phyloP scores from a whole-genome alignment of 2,888 invertebrate species.

The Oscheius sp. region DNA sequence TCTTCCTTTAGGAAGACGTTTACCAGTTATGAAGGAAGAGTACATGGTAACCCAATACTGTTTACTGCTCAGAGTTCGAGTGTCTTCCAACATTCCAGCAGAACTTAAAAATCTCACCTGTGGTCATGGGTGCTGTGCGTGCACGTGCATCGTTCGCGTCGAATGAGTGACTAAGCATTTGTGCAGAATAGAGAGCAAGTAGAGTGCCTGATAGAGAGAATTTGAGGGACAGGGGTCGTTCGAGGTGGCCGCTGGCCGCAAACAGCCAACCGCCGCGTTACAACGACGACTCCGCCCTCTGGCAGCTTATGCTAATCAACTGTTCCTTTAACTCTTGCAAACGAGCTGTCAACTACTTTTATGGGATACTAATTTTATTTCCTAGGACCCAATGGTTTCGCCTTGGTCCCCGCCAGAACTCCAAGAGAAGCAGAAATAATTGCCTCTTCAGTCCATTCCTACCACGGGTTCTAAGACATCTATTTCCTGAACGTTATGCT shows the following conservation, averaged over 20 bases:
- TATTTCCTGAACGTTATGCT: no score
- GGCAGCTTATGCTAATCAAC: conserved; percentile 28
- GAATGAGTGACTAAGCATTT: conserved; percentile 33
- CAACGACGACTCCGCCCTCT: conserved; percentile 26
- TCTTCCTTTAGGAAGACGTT: no score
- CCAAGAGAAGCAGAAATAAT: no score
- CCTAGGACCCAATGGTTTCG: no score
- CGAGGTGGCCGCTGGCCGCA: conserved; percentile 36
- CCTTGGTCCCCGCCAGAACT: no score
- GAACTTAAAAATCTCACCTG: conserved; percentile 1
- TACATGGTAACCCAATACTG: no score
- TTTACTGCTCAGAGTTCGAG: no score
- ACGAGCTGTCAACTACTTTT: no score
- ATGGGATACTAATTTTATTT: no score
- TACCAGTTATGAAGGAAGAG: no score
- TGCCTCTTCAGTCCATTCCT: no score
- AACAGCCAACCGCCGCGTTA: conserved; percentile 34
- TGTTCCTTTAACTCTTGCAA: neutral
- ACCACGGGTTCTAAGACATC: no score
- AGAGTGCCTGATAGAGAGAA: conserved; percentile 27
- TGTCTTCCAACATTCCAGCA: neutral
- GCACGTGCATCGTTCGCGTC: conserved; percentile 32
- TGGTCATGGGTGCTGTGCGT: conserved; percentile 33
- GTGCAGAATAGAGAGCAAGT: conserved; percentile 25
- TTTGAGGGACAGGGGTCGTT: conserved; percentile 34